Base-by-base conservation (phyloP, 1,140 invertebrate species). In the Galleria mellonella region DNA sequence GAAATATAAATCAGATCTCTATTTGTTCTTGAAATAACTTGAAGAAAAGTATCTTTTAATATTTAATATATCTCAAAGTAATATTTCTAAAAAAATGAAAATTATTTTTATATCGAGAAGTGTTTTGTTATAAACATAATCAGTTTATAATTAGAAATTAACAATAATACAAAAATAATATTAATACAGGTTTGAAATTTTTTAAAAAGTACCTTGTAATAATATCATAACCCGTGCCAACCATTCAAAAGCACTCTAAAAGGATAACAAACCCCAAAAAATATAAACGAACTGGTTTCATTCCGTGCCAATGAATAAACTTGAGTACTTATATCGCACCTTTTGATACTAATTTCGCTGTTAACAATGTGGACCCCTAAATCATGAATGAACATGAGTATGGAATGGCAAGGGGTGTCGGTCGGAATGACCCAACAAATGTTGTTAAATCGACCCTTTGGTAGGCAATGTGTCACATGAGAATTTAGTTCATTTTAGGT, bases 301-400 rank as follows among this genome's bases (percentile, higher is more conserved):
- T 54, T 57, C 40, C 65, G 67, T 71, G 67, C 38, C 30, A 48
- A 51, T 62, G 62, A 68, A 72, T 72, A 64, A 48, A 14, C 11
- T 55, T 33, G 49, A 56, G 58, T 56, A 42, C 56, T 59, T 62
- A 66, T 53, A 38, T 63, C 51, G 51, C 70, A 72, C 70, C 70
- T 72, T 72, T 62, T 52, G 51, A 51, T 67, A 62, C 62, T 72
- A 69, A 72, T 72, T 67, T 72, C 54, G 40, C 32, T 70, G 51
- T 64, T 70, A 72, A 63, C 55, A 55, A 51, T 60, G 68, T 65
- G 51, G 38, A 27, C 37, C 69, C 66, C 67, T 60, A 59, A 62
- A 63, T 70, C 59, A 72, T 72, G 61, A 67, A 72, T 70, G 68
- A 70, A 66, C 65, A 74, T 71, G 60, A 65, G 71, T 41, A 61